phyloP scores from a whole-genome alignment of 2,888 invertebrate species.

The Carpatolechia fugitivella region DNA sequence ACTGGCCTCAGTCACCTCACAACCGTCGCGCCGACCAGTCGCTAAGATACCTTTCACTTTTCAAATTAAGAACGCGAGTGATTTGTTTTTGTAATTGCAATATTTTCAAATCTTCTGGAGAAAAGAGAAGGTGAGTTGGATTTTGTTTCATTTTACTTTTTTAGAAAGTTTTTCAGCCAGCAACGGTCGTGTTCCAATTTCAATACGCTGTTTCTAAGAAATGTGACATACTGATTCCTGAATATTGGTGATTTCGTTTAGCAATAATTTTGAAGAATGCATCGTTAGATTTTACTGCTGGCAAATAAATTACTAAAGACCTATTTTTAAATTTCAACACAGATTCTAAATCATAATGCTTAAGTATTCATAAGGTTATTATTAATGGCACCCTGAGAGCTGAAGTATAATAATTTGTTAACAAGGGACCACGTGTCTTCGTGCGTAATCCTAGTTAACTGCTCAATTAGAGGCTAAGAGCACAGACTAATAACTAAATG shows the following conservation, averaged over 20 bases:
- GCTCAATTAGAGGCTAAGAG: no score
- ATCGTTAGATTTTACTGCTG: no score
- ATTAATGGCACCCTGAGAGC: no score
- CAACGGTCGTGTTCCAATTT: not conserved
- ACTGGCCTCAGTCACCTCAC: slow-evolving; percentile 33
- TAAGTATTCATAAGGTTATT: no score
- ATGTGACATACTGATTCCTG: not conserved
- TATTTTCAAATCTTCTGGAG: slow-evolving; percentile 6
- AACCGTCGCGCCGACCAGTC: slow-evolving; percentile 27
- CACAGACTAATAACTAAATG: no score
- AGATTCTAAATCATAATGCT: no score
- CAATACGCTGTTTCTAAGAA: not conserved
- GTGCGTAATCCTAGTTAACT: no score
- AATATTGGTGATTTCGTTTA: not conserved
- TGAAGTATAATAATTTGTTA: no score
- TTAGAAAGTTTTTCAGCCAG: not conserved
- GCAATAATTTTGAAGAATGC: no score
- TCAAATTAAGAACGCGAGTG: slow-evolving; percentile 18
- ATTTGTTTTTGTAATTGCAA: slow-evolving; percentile 16
- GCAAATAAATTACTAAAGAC: no score
- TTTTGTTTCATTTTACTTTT: not conserved
- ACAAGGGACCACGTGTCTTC: no score
- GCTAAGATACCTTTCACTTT: slow-evolving; percentile 22
- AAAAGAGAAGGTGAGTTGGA: slow-evolving; percentile 22
- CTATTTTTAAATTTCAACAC: no score